Percentiles rank a stretch among this genome's conserved stretches.
Conservation (phyloP, 53 echinoderm and acorn worm species). For the Stichopus horrens region DNA sequence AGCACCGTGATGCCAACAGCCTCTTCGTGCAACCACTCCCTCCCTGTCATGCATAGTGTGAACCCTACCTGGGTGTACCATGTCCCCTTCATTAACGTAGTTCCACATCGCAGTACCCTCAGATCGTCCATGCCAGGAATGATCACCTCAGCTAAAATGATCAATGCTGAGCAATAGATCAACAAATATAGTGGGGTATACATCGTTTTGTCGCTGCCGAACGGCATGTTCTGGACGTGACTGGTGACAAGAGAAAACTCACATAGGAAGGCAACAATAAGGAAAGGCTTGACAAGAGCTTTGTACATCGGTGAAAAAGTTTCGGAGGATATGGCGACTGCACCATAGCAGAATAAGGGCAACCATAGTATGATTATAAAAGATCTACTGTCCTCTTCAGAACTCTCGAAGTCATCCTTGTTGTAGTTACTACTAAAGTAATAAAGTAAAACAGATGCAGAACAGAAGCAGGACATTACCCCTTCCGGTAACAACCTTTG, state of each 20-base stretch:
- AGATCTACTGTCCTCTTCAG: constrained; percentile 38
- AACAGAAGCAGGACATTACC: constrained; percentile 55
- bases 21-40: constrained; percentile 81
- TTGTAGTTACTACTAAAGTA: constrained; percentile 49
- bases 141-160: constrained; percentile 67
- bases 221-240: constrained; percentile 63
- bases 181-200: constrained; percentile 77
- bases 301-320: constrained; percentile 38
- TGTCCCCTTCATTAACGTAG: constrained; percentile 77
- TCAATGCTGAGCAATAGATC: constrained; percentile 61
- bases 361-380: constrained; percentile 60
- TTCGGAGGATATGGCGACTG: constrained; percentile 52
- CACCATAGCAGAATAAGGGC: constrained; percentile 58
- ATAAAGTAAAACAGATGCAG: constrained; percentile 63
- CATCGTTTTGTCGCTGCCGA: constrained; percentile 73
- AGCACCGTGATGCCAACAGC: constrained; percentile 69
- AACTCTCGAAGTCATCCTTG: constrained; percentile 23
- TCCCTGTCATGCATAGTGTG: constrained; percentile 80
- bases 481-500: constrained; percentile 65
- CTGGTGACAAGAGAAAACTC: constrained; percentile 68
- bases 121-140: constrained; percentile 55
- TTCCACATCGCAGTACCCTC: constrained; percentile 67
- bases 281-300: constrained; percentile 57
- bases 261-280: constrained; percentile 70
- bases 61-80: constrained; percentile 81